Base-by-base conservation (phyloP, 2,113 vertebrate species). In the Sitta europaea region DNA sequence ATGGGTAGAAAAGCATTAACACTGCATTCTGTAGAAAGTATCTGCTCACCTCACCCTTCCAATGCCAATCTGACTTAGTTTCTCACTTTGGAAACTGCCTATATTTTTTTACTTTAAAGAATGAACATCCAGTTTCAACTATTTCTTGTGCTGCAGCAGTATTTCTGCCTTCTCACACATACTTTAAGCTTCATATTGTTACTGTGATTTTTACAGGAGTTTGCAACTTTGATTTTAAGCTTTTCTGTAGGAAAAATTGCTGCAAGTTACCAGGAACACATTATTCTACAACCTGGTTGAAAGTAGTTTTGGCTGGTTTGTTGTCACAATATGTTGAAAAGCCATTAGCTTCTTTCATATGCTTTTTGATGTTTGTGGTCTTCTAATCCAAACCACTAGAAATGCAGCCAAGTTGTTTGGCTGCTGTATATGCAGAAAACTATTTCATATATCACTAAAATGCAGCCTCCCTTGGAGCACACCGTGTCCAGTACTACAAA, bases 261-360 rank as follows among this genome's bases (percentile, higher is more conserved):
- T 70, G 29, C 1, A 5, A 92, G 55, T 66, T 6, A 27, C 94
- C 93, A 88, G 87, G 87, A 95, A 73, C 81, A 83, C 75, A 28
- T 82, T 85, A 82, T 62, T 85, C 85, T 82, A 19, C 77, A 79
- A 76, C 88, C 62, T 72, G 59, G 11, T 51, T 66, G 59, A 71
- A 89, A 91, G 67, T 35, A 75, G 63, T 73, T 90, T 92, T 87
- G 86, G 87, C 95, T 94, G 81, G 36, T 65, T 94, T 92, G 70
- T 78, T 91, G 89, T 90, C 81, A 87, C 91, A 91, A 43, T 92
- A 76, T 19, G 45, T 76, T 92, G 91, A 91, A 90, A 91, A 95
- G 57, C 74, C 70, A 89, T 92, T 92, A 91, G 61, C 22, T 71
- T 63, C 76, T 91, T 78, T 81, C 51, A 18, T 66, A 42, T 62